Conservation (phyloP, 2,888 invertebrate species). For the Electrophaes corylata region DNA sequence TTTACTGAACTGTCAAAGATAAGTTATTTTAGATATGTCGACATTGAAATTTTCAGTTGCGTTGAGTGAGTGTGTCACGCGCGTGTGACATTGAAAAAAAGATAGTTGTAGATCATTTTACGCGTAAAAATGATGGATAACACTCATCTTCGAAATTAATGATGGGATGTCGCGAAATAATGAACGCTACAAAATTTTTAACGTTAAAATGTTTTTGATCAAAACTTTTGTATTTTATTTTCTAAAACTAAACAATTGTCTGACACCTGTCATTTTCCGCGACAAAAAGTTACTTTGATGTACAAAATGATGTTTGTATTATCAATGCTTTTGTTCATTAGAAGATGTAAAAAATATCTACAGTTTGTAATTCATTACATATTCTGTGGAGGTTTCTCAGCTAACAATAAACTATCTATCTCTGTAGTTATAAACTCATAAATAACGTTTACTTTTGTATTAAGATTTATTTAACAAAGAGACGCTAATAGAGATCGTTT, state of each 20-base stretch:
- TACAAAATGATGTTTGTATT: too few relatives aligned
- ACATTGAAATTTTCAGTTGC: conserved; percentile 72
- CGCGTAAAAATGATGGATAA: conserved; percentile 29
- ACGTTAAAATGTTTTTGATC: neutral
- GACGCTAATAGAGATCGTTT: conserved; percentile 52
- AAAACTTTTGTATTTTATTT: neutral
- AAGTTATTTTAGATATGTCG: conserved; percentile 81
- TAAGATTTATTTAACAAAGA: conserved; percentile 49
- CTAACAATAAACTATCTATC: conserved; percentile 17
- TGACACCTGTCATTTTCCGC: neutral
- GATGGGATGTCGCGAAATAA: neutral
- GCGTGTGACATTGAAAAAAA: conserved; percentile 50
- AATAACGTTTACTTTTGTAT: conserved; percentile 42
- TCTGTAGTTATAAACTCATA: conserved; percentile 43
- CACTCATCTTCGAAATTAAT: neutral
- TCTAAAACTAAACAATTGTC: neutral
- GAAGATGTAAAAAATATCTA: neutral
- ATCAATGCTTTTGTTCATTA: too few relatives aligned
- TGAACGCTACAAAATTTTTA: neutral
- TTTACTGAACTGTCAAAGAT: conserved; percentile 82
- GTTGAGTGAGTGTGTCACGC: conserved; percentile 59
- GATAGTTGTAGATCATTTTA: conserved; percentile 27
- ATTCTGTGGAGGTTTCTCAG: conserved; percentile 26
- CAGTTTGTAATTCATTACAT: conserved; percentile 4
- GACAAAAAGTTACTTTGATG: neutral